Base-by-base conservation (phyloP, 2,797 vertebrate species). In the Euthynnus affinis region DNA sequence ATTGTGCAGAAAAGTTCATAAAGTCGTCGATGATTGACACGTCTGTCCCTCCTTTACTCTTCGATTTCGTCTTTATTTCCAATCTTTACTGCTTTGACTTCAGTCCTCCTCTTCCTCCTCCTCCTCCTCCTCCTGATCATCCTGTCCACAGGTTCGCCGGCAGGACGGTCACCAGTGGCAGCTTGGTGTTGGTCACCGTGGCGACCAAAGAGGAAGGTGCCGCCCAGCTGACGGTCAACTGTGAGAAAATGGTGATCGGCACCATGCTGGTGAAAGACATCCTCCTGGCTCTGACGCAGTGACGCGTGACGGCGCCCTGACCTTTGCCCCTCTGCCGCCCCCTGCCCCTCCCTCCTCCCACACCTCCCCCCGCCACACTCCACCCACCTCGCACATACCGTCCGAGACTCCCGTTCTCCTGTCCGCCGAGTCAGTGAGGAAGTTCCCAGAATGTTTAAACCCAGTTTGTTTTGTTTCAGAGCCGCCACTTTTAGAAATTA, bases 201-300 rank as follows among this genome's bases (percentile, higher is more conserved):
- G 95, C 94, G 4, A 93, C 84, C 74, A 94, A 89, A 86, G 94
- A 96, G 13, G 93, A 94, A 0, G 87, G 94, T 0, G 65, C 68
- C 0, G 96, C 96, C 48, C 96, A 97, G 91, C 94, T 99, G 86
- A 98, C 94, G 0, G 93, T 99, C 89, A 99, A 99, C 94, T 99
- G 98, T 0, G 98, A 99, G 95, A 99, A 99, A 90, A 99, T 99
- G 98, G 94, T 99, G 87, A 98, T 99, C 0, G 97, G 97, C 72
- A 98, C 98, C 15, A 99, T 99, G 98, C 91, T 99, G 90, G 97
- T 97, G 88, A 99, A 99, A 89, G 98, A 99, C 57, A 95, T 99
- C 75, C 88, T 96, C 29, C 96, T 97, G 84, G 96, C 97, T 55
- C 88, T 99, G 88, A 95, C 94, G 0, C 97, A 97, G 94, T 98